phyloP scores from a whole-genome alignment of 2,113 vertebrate species.

The Amphiprion percula region DNA sequence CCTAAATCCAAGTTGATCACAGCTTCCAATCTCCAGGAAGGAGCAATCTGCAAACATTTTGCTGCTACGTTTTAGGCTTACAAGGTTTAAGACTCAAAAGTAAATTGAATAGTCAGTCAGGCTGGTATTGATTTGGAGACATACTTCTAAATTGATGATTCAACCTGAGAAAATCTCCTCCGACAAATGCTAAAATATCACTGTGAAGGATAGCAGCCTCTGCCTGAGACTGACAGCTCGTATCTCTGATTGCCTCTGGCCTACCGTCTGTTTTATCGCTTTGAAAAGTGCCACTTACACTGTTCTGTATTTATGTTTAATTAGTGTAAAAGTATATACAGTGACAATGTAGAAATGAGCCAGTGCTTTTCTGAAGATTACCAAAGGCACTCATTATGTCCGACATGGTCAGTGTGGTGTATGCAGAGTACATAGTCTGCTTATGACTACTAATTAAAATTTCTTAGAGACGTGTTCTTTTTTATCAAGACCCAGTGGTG shows the following conservation, averaged over 20 bases:
- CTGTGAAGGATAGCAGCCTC: background rate
- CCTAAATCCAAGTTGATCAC: slow-evolving; percentile 2
- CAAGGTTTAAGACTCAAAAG: slow-evolving; percentile 4
- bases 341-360: background rate
- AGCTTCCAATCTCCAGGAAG: background rate
- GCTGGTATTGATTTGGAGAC: slow-evolving; percentile 16
- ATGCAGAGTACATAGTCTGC: slow-evolving; percentile 25
- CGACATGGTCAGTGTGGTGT: slow-evolving; percentile 3
- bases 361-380: slow-evolving; percentile 7
- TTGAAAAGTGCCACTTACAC: background rate
- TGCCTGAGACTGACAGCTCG: slow-evolving; percentile 3
- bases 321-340: slow-evolving; percentile 18
- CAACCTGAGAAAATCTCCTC: slow-evolving; percentile 5
- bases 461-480: slow-evolving; percentile 11
- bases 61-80: background rate
- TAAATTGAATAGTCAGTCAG: background rate
- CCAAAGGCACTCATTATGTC: slow-evolving; percentile 37
- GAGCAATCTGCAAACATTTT: background rate
- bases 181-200: slow-evolving; percentile 17
- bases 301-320: slow-evolving; percentile 31
- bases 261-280: background rate
- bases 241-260: slow-evolving; percentile 1
- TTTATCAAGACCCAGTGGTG: slow-evolving; percentile 17
- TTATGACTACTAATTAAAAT: slow-evolving; percentile 45
- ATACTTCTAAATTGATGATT: background rate